Conservation (phyloP, 2,797 vertebrate species). For the Oreonectes daqikongensis region DNA sequence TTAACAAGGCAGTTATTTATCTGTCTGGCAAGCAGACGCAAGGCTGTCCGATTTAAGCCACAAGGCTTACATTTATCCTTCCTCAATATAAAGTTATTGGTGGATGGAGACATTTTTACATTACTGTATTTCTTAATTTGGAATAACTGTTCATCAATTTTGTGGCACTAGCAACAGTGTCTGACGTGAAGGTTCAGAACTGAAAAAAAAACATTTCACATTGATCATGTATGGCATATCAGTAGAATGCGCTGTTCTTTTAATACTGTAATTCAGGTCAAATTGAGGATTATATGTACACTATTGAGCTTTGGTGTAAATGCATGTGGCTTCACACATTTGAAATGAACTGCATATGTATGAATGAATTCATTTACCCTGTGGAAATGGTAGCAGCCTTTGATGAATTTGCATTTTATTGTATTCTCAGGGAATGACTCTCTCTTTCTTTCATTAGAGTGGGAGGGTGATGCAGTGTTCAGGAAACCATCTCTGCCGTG, state of each 20-base stretch:
- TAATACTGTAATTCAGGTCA: slow-evolving; percentile 33
- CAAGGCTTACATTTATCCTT: slow-evolving; percentile 63
- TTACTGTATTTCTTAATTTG: slow-evolving; percentile 51
- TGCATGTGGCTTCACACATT: slow-evolving; percentile 3
- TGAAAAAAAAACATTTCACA: slow-evolving; percentile 24
- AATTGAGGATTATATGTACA: not conserved
- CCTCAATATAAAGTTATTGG: slow-evolving; percentile 66
- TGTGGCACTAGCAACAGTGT: slow-evolving; percentile 12
- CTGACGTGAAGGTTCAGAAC: not conserved
- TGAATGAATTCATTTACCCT: slow-evolving; percentile 45
- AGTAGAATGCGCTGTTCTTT: slow-evolving; percentile 19
- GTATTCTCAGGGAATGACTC: not conserved
- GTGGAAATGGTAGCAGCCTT: slow-evolving; percentile 41
- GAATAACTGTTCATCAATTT: slow-evolving; percentile 34
- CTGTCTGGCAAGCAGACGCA: slow-evolving; percentile 63
- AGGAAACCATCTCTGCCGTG: slow-evolving; percentile 40
- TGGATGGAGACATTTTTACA: slow-evolving; percentile 58
- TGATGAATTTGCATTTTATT: slow-evolving; percentile 52
- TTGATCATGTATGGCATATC: slow-evolving; percentile 4
- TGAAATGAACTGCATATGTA: slow-evolving; percentile 40
- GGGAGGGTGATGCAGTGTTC: slow-evolving; percentile 44
- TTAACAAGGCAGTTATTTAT: slow-evolving; percentile 71
- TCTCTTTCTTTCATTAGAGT: slow-evolving; percentile 24
- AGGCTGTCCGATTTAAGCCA: slow-evolving; percentile 62
- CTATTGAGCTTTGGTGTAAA: slow-evolving; percentile 43